Conservation (phyloP, 2,797 vertebrate genomes). For the Malacoctenus gilli region DNA sequence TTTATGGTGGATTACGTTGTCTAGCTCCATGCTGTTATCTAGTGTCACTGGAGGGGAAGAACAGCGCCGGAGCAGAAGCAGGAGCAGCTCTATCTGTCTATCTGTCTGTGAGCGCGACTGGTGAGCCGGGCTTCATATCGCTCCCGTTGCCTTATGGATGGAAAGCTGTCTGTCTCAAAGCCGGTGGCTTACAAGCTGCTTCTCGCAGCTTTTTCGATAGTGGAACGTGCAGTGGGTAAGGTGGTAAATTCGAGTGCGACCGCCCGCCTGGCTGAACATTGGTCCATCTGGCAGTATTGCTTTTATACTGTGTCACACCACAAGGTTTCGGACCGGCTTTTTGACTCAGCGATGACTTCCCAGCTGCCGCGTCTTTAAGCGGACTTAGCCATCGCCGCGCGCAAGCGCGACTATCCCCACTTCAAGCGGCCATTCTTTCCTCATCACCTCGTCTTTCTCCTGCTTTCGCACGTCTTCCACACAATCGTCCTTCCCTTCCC, state of each 20-base stretch:
- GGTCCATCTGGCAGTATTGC: constrained; percentile 35
- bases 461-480: constrained; percentile 16
- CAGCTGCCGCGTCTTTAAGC: constrained; percentile 12
- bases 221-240: constrained; percentile 32
- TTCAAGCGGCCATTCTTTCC: constrained; percentile 51
- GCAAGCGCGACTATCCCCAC: constrained; percentile 8
- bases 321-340: constrained; percentile 24
- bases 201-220: constrained; percentile 31
- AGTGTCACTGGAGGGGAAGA: constrained; percentile 77
- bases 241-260: constrained; percentile 41
- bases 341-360: constrained; percentile 9
- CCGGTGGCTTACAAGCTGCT: constrained; percentile 33
- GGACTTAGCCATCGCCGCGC: constrained; percentile 71
- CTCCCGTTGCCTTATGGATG: constrained; percentile 44
- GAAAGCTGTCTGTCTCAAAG: constrained; percentile 50
- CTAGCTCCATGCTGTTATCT: constrained; percentile 75
- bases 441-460: constrained; percentile 21
- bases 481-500: constrained; percentile 4
- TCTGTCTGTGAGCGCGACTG: constrained; percentile 39
- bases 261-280: constrained; percentile 33
- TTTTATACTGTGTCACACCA: constrained; percentile 22
- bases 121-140: constrained; percentile 28
- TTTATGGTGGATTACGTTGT: constrained; percentile 81
- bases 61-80: constrained; percentile 67
- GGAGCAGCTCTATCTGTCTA: constrained; percentile 41